Evolutionary conservation across 2,797 vertebrate genomes (phyloP).

Genomic region (Mico argentatus): DNA sequence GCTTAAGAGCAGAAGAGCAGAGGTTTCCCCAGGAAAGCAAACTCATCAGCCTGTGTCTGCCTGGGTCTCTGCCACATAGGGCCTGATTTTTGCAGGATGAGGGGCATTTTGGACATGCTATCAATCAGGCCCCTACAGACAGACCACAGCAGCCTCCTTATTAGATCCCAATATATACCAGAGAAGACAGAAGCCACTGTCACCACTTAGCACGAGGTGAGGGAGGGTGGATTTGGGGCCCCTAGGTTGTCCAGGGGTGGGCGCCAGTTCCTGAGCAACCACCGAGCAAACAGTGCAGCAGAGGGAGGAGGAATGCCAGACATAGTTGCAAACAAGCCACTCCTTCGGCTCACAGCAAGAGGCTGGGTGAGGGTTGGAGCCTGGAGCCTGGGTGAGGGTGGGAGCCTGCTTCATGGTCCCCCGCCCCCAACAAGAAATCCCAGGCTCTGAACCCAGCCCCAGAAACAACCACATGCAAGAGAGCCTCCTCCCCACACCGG

Average conservation of each 20-base stretch:
- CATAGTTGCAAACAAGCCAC: constrained; percentile 80
- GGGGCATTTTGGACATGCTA: not conserved
- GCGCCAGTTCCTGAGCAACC: constrained; percentile 68
- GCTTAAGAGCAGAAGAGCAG: not conserved
- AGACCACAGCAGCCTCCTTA: constrained; percentile 5
- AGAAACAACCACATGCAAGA: constrained; percentile 41
- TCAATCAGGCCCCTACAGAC: not conserved
- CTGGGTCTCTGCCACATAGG: not conserved
- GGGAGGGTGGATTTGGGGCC: constrained; percentile 8
- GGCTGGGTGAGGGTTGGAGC: constrained; percentile 63
- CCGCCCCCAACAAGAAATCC: not conserved
- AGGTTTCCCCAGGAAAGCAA: constrained; percentile 19
- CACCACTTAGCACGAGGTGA: not conserved
- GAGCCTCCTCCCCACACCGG: not conserved
- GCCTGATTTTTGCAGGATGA: not conserved
- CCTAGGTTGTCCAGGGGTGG: constrained; percentile 60
- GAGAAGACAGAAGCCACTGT: not conserved
- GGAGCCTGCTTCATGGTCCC: constrained; percentile 28
- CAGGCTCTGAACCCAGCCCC: constrained; percentile 16
- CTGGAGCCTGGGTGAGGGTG: constrained; percentile 62
- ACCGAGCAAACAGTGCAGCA: constrained; percentile 63
- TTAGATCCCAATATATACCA: constrained; percentile 7
- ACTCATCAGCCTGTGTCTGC: not conserved
- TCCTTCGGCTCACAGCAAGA: constrained; percentile 75
- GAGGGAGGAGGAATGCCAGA: constrained; percentile 77